Evolutionary conservation across 2,888 invertebrate species (phyloP).

Genomic region (Spialia ferax): DNA sequence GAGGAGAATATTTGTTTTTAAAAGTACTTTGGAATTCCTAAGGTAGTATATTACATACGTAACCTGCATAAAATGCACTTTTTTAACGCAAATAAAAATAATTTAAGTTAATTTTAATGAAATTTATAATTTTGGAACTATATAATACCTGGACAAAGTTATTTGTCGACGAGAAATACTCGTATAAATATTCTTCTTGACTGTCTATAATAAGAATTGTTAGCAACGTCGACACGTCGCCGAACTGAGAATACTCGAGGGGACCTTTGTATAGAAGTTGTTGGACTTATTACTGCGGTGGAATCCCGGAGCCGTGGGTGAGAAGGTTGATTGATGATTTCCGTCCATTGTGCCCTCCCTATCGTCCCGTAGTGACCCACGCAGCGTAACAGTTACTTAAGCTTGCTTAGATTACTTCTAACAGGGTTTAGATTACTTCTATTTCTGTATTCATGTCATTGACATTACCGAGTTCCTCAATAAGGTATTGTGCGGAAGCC

Average conservation of each 20-base stretch:
- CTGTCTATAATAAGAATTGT: slow-evolving; percentile 30
- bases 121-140: not conserved
- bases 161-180: not conserved
- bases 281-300: slow-evolving; percentile 36
- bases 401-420: slow-evolving; percentile 40
- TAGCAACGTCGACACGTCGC: slow-evolving; percentile 3
- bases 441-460: slow-evolving; percentile 16
- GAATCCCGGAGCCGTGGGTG: slow-evolving; percentile 47
- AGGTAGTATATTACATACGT: not conserved
- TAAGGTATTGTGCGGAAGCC: too few species aligned
- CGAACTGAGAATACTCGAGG: slow-evolving; percentile 31
- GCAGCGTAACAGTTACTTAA: slow-evolving; percentile 37
- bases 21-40: too few species aligned
- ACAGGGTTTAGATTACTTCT: slow-evolving; percentile 39
- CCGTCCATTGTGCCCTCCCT: slow-evolving; percentile 51
- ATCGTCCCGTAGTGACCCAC: slow-evolving; percentile 39
- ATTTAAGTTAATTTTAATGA: not conserved
- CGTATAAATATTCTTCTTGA: not conserved
- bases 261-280: slow-evolving; percentile 33
- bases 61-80: not conserved
- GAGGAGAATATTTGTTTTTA: too few species aligned
- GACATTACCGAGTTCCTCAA: slow-evolving; percentile 6
- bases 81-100: not conserved
- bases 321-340: slow-evolving; percentile 52
- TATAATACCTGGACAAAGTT: not conserved